phyloP scores from a whole-genome alignment of 2,797 vertebrate genomes.

The Moxostoma hubbsi region DNA sequence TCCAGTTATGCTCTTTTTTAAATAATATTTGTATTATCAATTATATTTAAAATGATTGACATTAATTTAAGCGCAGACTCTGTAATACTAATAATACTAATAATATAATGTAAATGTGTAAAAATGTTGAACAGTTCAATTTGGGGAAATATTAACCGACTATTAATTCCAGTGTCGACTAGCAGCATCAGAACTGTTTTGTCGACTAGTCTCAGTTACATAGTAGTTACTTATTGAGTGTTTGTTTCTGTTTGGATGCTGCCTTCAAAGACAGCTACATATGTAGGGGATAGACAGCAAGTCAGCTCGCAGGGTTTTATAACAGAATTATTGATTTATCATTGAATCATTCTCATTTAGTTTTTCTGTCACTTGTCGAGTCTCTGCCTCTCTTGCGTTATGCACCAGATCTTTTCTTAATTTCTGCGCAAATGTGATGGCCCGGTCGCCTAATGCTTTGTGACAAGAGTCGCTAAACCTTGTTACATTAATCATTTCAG shows the following conservation, averaged over 20 bases:
- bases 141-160: no score
- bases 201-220: no score
- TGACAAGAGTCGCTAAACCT: slow-evolving; percentile 45
- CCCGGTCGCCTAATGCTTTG: slow-evolving; percentile 43
- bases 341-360: neutral
- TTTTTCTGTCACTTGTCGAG: slow-evolving; percentile 17
- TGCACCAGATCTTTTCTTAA: slow-evolving; percentile 51
- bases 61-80: no score
- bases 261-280: neutral
- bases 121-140: no score
- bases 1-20: no score
- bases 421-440: slow-evolving; percentile 39
- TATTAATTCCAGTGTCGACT: no score
- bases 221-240: neutral
- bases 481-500: slow-evolving; percentile 49
- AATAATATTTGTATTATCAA: no score
- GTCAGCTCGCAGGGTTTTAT: neutral
- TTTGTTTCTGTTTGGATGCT: neutral
- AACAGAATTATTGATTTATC: neutral
- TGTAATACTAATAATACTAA: no score
- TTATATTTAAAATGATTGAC: no score
- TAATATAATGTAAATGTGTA: no score
- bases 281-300: neutral
- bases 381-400: slow-evolving; percentile 1
- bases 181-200: no score